Percentiles rank a stretch among this genome's conserved stretches.
phyloP scores from a whole-genome alignment of 2,113 vertebrate genomes.

The Parotia lawesii region DNA sequence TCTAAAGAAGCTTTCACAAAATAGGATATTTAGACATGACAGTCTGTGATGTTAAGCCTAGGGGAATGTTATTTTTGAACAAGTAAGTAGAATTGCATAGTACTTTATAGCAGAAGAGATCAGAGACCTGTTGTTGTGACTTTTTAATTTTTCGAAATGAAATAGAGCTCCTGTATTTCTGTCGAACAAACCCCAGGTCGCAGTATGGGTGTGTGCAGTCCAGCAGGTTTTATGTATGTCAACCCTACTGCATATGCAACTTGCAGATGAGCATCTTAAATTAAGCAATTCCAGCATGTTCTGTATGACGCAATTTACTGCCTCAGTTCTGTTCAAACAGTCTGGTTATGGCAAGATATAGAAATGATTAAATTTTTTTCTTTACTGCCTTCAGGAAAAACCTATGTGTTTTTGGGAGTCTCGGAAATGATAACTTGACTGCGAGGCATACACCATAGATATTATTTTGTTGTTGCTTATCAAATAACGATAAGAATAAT shows the following conservation, averaged over 20 bases:
- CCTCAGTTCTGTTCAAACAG: background rate
- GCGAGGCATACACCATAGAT: background rate
- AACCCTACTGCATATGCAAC: background rate
- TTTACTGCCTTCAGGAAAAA: background rate
- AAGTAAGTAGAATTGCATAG: background rate
- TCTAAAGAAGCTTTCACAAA: background rate
- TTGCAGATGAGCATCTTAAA: background rate
- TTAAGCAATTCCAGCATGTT: background rate
- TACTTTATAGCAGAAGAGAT: background rate
- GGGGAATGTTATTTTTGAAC: background rate
- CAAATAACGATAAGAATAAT: background rate
- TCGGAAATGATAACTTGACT: background rate
- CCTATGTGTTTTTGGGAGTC: background rate
- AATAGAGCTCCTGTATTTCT: background rate
- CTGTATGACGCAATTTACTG: background rate
- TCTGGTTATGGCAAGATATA: background rate
- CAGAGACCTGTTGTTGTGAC: background rate
- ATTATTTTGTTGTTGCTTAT: background rate
- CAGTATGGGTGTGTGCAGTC: background rate
- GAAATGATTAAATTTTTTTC: background rate
- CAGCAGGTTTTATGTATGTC: background rate
- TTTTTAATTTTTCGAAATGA: background rate
- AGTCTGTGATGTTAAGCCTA: background rate
- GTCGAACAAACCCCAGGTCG: no score
- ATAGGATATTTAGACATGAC: background rate